Evolutionary conservation across 2,797 vertebrate species (phyloP).

Genomic region (Eremophila alpestris): DNA sequence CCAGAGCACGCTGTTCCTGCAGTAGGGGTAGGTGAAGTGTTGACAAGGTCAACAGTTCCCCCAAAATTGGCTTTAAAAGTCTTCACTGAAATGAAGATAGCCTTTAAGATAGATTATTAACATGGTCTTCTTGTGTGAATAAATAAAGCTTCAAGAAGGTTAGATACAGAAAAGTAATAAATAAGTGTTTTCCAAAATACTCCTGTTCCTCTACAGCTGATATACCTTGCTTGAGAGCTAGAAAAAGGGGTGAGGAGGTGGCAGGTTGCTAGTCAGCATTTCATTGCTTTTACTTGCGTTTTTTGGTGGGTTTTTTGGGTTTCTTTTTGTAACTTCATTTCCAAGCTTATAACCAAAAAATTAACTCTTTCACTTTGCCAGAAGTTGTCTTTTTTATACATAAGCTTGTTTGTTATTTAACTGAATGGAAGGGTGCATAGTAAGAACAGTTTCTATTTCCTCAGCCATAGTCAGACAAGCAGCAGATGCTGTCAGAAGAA

Average conservation of each 20-base stretch:
- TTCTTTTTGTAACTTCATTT: background rate
- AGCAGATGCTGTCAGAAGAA: background rate
- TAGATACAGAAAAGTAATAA: background rate
- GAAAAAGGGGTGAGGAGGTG: background rate
- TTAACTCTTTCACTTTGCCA: background rate
- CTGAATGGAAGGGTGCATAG: background rate
- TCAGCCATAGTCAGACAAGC: background rate
- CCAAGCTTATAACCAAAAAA: background rate
- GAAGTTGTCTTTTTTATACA: fast-evolving
- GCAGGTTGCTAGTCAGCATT: background rate
- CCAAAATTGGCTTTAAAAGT: background rate
- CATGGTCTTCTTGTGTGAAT: background rate
- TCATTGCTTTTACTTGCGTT: background rate
- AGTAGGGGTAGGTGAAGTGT: background rate
- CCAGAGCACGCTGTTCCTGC: background rate
- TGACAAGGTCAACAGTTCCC: background rate
- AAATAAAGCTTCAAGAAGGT: background rate
- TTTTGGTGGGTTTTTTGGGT: background rate
- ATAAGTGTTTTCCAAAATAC: background rate
- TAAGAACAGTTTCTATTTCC: background rate
- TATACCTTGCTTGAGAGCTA: background rate
- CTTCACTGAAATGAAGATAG: background rate
- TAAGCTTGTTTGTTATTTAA: background rate
- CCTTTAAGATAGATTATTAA: background rate
- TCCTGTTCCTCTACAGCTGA: background rate